These are phyloP conservation scores for Osmoderma eremita DNA, from an alignment of 2,888 invertebrate species.

Conservation along the genomic window DNA sequence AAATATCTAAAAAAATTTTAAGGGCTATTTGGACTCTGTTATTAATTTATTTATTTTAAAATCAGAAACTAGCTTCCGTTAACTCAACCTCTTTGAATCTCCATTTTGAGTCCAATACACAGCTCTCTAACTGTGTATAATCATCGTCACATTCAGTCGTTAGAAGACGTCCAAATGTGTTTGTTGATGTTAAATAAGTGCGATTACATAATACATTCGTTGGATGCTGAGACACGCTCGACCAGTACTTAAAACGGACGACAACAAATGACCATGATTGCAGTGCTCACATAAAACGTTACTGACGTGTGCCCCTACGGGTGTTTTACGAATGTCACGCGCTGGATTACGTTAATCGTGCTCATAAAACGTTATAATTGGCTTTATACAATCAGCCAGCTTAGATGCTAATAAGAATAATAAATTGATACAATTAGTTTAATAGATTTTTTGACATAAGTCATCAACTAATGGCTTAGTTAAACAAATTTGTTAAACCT, in stretches of 20 bases:
- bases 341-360: slow-evolving; percentile 48
- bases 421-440: too few relatives aligned
- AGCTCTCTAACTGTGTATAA: too few relatives aligned
- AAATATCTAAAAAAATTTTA: too few relatives aligned
- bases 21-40: too few relatives aligned
- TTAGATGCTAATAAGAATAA: slow-evolving; percentile 21
- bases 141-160: too few relatives aligned
- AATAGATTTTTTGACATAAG: too few relatives aligned
- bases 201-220: slow-evolving; percentile 23
- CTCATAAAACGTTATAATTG: slow-evolving; percentile 52
- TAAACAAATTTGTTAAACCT: too few relatives aligned
- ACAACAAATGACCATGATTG: slow-evolving; percentile 12
- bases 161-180: slow-evolving; percentile 14
- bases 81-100: too few relatives aligned
- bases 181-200: slow-evolving; percentile 12
- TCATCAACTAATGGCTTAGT: too few relatives aligned
- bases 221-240: slow-evolving; percentile 27
- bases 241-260: slow-evolving; percentile 1
- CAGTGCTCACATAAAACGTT: slow-evolving; percentile 16
- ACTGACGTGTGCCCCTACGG: not conserved
- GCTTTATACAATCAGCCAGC: slow-evolving; percentile 32
- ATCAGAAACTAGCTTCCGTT: too few relatives aligned
- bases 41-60: too few relatives aligned
- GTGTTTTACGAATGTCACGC: not conserved
- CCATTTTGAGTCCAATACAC: too few relatives aligned